Evolutionary conservation across 2,113 vertebrate genomes (phyloP).

Genomic region (Thunnus thynnus): DNA sequence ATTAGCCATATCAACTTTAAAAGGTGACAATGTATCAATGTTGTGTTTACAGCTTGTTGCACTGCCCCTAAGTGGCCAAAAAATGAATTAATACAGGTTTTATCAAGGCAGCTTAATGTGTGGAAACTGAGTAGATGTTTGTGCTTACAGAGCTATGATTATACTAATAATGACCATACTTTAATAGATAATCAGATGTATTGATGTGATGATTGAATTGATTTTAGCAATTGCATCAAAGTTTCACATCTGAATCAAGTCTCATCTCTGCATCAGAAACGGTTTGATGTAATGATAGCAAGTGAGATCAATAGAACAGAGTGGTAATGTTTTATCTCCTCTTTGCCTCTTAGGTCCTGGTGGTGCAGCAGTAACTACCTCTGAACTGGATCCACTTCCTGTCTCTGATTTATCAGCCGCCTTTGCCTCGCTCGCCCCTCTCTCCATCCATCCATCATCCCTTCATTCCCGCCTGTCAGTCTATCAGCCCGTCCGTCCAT

Average conservation of each 20-base stretch:
- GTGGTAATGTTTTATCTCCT: constrained; percentile 52
- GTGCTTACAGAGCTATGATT: not conserved
- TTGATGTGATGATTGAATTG: not conserved
- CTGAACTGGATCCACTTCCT: constrained; percentile 68
- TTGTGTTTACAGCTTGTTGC: not conserved
- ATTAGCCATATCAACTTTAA: not conserved
- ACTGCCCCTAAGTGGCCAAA: not conserved
- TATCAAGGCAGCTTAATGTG: not conserved
- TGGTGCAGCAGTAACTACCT: constrained; percentile 67
- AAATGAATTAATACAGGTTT: not conserved
- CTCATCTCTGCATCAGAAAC: not conserved
- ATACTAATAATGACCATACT: not conserved
- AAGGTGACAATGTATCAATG: not conserved
- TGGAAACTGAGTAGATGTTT: not conserved
- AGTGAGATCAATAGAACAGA: constrained; percentile 40
- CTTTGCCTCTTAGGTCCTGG: constrained; percentile 54
- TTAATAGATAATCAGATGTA: not conserved
- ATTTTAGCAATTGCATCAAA: not conserved
- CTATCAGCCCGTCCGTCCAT: constrained; percentile 64
- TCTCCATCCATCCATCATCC: constrained; percentile 58
- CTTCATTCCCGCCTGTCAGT: constrained; percentile 29
- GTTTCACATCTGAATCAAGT: not conserved
- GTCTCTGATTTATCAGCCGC: constrained; percentile 63
- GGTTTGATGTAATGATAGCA: constrained; percentile 36
- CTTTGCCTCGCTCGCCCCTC: constrained; percentile 63